These are phyloP conservation scores for Halichondria panicea DNA, from an alignment of 37 sponge, comb jelly and placozoan genomes.

Conservation along the genomic window DNA sequence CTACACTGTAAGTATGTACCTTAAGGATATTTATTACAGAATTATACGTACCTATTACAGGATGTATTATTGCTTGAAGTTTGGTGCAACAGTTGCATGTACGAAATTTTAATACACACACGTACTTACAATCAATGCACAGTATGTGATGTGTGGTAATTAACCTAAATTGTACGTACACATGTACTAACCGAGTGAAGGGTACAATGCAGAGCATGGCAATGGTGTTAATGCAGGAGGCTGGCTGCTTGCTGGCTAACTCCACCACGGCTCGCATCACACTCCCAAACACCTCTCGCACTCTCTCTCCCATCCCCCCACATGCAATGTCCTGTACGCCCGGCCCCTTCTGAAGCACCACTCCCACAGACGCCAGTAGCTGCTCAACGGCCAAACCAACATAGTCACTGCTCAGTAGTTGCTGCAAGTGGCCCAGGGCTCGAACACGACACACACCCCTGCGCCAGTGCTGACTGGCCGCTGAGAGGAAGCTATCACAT, in stretches of 20 bases:
- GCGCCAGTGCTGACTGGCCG: conserved; percentile 68
- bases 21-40: no score
- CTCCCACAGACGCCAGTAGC: conserved; percentile 61
- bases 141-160: no score
- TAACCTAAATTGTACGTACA: no score
- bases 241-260: conserved; percentile 75
- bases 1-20: no score
- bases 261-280: conserved; percentile 78
- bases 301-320: conserved; percentile 60
- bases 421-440: conserved; percentile 81
- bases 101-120: no score
- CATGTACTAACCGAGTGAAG: conserved; percentile 69
- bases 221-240: conserved; percentile 83
- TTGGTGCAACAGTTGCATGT: background rate
- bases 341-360: conserved; percentile 56
- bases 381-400: conserved; percentile 60
- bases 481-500: conserved; percentile 69
- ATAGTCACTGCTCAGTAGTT: conserved; percentile 60
- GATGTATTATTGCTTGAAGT: background rate
- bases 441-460: conserved; percentile 65
- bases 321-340: conserved; percentile 48
- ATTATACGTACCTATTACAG: background rate
- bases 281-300: conserved; percentile 68
- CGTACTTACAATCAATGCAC: no score
- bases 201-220: conserved; percentile 79